A percentile compares a stretch with the other conserved stretches of the same genome.
Conservation (phyloP, 2,797 vertebrate genomes). For the Macropodus opercularis region DNA sequence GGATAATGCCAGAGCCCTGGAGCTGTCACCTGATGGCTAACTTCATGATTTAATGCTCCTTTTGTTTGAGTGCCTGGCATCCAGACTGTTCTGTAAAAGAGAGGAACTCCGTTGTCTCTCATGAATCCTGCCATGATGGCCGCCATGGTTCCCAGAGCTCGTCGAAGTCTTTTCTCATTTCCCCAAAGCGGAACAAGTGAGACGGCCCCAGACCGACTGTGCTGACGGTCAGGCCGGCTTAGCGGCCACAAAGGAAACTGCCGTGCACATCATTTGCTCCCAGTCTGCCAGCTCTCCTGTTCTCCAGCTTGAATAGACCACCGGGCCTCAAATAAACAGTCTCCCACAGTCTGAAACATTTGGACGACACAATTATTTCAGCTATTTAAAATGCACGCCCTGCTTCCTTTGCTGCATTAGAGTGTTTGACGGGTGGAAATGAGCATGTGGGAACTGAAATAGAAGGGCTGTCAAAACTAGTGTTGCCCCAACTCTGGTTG, state of each 20-base stretch:
- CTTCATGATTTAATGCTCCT: constrained; percentile 7
- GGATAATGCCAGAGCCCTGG: neutral
- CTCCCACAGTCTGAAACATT: constrained; percentile 38
- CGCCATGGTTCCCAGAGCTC: constrained; percentile 45
- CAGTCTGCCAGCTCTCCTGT: constrained; percentile 42
- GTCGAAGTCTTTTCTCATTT: constrained; percentile 54
- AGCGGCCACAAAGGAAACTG: constrained; percentile 73
- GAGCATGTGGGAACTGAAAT: constrained; percentile 33
- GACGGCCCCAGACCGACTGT: constrained; percentile 43
- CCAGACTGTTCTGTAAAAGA: constrained; percentile 14
- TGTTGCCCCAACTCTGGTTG: neutral
- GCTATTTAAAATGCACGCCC: constrained; percentile 42
- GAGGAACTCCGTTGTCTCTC: constrained; percentile 13
- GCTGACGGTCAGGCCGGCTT: constrained; percentile 60
- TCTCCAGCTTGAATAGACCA: constrained; percentile 54
- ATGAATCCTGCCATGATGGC: constrained; percentile 33
- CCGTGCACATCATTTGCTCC: constrained; percentile 47
- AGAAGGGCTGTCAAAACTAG: no score
- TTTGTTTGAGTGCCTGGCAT: neutral
- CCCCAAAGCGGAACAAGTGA: constrained; percentile 52
- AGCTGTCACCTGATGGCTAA: neutral
- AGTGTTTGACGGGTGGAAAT: constrained; percentile 16
- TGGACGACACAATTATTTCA: constrained; percentile 21
- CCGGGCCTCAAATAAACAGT: constrained; percentile 34
- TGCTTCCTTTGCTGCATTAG: constrained; percentile 3